A percentile compares a stretch with the other conserved stretches of the same genome.
phyloP scores from a whole-genome alignment of 2,888 invertebrate genomes.

The Salpingus planirostris region DNA sequence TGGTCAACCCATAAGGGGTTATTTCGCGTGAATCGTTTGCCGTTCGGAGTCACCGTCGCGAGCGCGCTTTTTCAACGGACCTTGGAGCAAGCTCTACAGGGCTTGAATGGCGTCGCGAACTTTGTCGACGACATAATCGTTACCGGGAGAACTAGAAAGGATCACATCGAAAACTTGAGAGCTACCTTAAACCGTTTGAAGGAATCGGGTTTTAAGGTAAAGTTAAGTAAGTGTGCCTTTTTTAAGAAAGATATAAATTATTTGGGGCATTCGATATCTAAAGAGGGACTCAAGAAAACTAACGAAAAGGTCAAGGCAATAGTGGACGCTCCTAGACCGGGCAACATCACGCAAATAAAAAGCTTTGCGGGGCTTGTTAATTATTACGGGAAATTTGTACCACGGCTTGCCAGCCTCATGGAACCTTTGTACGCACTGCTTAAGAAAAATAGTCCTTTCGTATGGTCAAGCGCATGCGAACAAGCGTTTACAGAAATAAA shows the following conservation, averaged over 20 bases:
- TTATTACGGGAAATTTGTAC: slow-evolving; percentile 13
- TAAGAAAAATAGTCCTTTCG: slow-evolving; percentile 7
- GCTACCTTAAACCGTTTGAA: slow-evolving; percentile 19
- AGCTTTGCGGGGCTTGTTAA: slow-evolving; percentile 12
- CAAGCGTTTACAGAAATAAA: slow-evolving; percentile 9
- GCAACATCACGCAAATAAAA: slow-evolving; percentile 8
- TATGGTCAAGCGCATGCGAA: slow-evolving; percentile 12
- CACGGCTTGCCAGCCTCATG: slow-evolving; percentile 5
- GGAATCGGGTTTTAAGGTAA: slow-evolving; percentile 24
- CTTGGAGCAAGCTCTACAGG: slow-evolving; percentile 29
- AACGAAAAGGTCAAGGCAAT: slow-evolving; percentile 16
- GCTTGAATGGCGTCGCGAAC: slow-evolving; percentile 22
- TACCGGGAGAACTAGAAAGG: slow-evolving; percentile 17
- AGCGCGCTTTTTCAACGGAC: slow-evolving; percentile 31
- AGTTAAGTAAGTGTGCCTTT: slow-evolving; percentile 29
- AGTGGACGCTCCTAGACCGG: slow-evolving; percentile 11
- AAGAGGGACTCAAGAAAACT: slow-evolving; percentile 14
- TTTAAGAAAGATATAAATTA: slow-evolving; percentile 27
- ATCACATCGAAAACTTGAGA: slow-evolving; percentile 21
- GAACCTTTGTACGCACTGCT: slow-evolving; percentile 11
- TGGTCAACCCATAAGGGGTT: slow-evolving; percentile 31
- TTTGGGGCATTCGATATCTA: slow-evolving; percentile 22
- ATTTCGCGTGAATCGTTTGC: slow-evolving; percentile 28
- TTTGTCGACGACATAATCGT: slow-evolving; percentile 30
- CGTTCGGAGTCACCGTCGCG: slow-evolving; percentile 28